Evolutionary conservation across 1,140 invertebrate species (phyloP).

Genomic region (Camponotus pennsylvanicus): DNA sequence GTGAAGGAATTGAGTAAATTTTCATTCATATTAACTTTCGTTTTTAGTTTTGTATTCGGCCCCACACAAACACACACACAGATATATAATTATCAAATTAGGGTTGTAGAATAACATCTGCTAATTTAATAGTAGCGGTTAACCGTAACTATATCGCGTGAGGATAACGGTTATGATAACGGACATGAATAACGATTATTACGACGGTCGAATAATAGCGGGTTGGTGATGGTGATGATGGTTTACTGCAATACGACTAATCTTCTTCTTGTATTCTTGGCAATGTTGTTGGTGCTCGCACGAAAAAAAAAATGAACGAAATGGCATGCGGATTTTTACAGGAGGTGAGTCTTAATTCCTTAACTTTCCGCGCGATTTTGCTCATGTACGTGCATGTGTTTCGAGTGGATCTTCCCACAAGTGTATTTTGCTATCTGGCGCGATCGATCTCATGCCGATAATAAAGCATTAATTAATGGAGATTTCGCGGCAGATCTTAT

Average conservation of each 20-base stretch:
- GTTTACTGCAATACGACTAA: conserved; percentile 83
- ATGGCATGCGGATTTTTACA: conserved; percentile 85
- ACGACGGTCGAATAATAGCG: conserved; percentile 25
- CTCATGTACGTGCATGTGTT: conserved; percentile 58
- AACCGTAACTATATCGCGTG: conserved; percentile 50
- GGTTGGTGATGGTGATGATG: conserved; percentile 79
- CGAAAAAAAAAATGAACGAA: conserved; percentile 84
- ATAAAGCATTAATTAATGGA: conserved; percentile 38
- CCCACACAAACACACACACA: background rate
- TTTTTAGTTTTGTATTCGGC: background rate
- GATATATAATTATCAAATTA: conserved; percentile 37
- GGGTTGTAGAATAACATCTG: conserved; percentile 53
- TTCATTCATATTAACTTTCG: conserved; percentile 30
- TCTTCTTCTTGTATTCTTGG: conserved; percentile 86
- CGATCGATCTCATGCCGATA: conserved; percentile 8
- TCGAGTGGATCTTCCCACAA: conserved; percentile 12
- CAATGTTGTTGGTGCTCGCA: conserved; percentile 86
- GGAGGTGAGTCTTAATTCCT: conserved; percentile 85
- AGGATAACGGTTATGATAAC: conserved; percentile 53
- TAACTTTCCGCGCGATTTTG: conserved; percentile 69
- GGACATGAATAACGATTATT: conserved; percentile 54
- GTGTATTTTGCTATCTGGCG: conserved; percentile 22
- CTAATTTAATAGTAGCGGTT: conserved; percentile 65
- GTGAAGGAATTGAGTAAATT: conserved; percentile 9
- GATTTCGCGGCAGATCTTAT: background rate